phyloP scores from a whole-genome alignment of 2,888 invertebrate genomes.

The Meloe dianella region DNA sequence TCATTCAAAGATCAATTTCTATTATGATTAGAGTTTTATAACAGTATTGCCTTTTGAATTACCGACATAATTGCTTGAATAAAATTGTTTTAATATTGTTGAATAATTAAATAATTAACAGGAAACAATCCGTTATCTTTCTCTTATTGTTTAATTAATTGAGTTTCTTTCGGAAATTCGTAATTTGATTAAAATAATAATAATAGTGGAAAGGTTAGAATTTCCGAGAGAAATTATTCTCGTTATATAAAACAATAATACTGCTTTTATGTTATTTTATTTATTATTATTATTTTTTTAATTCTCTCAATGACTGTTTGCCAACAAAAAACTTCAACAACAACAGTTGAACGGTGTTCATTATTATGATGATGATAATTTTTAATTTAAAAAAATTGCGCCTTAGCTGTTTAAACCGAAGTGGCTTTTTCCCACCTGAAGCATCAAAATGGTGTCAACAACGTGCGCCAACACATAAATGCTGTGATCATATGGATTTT shows the following conservation, averaged over 20 bases:
- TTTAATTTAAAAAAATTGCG: constrained; percentile 18
- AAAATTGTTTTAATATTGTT: constrained; percentile 9
- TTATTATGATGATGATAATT: constrained; percentile 9
- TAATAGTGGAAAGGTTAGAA: too few species aligned
- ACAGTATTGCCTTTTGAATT: neutral
- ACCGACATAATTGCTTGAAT: neutral
- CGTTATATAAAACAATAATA: too few species aligned
- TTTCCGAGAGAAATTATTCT: neutral
- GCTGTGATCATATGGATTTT: constrained; percentile 66
- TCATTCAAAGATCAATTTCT: neutral
- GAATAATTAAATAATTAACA: constrained; percentile 12
- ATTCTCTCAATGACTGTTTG: neutral
- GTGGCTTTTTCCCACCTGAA: constrained; percentile 67
- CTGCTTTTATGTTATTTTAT: too few species aligned
- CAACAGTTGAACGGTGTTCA: neutral
- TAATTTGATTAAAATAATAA: neutral
- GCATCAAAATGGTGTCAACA: constrained; percentile 61
- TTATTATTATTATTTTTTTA: neutral
- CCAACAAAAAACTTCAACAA: neutral
- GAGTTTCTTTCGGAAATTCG: neutral
- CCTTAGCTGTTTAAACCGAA: constrained; percentile 55
- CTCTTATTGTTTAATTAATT: neutral
- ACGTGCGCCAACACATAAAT: constrained; percentile 47
- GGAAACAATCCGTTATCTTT: neutral
- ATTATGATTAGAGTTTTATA: neutral